Percentiles rank a stretch among this genome's conserved stretches.
Conservation (phyloP, 2,113 vertebrate species). For the Abramis brama region DNA sequence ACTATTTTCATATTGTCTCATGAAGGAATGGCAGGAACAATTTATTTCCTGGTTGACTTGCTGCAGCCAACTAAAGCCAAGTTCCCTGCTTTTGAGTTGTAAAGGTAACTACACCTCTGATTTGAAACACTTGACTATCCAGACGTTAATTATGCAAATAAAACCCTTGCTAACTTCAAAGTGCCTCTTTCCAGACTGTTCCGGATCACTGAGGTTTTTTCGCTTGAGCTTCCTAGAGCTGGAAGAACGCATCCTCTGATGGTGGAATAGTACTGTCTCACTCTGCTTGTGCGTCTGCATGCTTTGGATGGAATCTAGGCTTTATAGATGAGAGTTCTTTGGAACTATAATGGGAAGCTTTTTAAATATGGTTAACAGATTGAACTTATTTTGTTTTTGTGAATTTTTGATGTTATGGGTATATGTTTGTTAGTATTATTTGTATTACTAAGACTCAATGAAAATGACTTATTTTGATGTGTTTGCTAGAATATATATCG, state of each 20-base stretch:
- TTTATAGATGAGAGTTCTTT: not conserved
- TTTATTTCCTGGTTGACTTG: conserved; percentile 94
- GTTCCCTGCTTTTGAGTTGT: conserved; percentile 94
- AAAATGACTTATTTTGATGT: conserved; percentile 5
- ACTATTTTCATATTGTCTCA: conserved; percentile 42
- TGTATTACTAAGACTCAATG: not conserved
- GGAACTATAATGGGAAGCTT: not conserved
- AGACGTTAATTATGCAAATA: not conserved
- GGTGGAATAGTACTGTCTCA: conserved; percentile 16
- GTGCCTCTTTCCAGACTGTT: not conserved
- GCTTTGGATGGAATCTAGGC: not conserved
- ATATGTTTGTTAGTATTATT: conserved; percentile 3
- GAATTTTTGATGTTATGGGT: not conserved
- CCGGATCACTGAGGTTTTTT: not conserved
- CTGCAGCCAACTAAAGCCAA: conserved; percentile 85
- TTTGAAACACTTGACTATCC: not conserved
- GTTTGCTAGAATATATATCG: conserved; percentile 1
- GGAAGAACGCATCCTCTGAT: not conserved
- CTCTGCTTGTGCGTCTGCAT: conserved; percentile 38
- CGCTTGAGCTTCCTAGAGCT: not conserved
- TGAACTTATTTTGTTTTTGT: not conserved
- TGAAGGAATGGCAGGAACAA: conserved; percentile 95
- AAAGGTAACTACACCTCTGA: conserved; percentile 49
- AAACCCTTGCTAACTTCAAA: not conserved
- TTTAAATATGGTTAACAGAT: conserved; percentile 31